Percentiles rank a stretch among this genome's conserved stretches.
Conservation (phyloP, 2,113 vertebrate species). For the Tor tambroides region DNA sequence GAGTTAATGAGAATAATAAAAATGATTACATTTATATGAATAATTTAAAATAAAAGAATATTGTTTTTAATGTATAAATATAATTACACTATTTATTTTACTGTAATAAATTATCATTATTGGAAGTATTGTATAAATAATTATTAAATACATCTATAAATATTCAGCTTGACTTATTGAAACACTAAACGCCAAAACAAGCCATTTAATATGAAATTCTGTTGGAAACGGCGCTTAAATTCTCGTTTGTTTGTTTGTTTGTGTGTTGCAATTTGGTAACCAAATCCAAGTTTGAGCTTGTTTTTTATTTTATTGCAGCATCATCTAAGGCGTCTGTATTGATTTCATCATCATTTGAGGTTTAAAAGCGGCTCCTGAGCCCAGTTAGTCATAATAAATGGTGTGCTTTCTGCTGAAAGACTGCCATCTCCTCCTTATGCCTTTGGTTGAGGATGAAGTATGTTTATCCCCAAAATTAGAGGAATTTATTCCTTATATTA, state of each 20-base stretch:
- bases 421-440: slow-evolving; percentile 15
- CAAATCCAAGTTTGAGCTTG: neutral
- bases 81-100: no score
- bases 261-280: neutral
- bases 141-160: no score
- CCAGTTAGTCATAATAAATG: slow-evolving; percentile 8
- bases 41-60: no score
- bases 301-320: neutral
- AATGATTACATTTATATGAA: no score
- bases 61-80: no score
- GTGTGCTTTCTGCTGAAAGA: neutral
- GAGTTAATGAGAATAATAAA: no score
- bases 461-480: slow-evolving; percentile 56
- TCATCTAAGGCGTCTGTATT: slow-evolving; percentile 4
- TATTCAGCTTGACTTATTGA: no score
- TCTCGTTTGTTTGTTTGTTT: neutral
- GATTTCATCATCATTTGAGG: neutral
- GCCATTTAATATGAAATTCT: no score
- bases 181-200: no score
- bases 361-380: neutral
- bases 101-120: no score
- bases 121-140: no score
- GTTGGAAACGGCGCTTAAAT: neutral
- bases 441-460: slow-evolving; percentile 22
- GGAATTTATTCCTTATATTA: slow-evolving; percentile 50